phyloP scores from a whole-genome alignment of 2,888 invertebrate genomes.

The Cephus pygmeus region DNA sequence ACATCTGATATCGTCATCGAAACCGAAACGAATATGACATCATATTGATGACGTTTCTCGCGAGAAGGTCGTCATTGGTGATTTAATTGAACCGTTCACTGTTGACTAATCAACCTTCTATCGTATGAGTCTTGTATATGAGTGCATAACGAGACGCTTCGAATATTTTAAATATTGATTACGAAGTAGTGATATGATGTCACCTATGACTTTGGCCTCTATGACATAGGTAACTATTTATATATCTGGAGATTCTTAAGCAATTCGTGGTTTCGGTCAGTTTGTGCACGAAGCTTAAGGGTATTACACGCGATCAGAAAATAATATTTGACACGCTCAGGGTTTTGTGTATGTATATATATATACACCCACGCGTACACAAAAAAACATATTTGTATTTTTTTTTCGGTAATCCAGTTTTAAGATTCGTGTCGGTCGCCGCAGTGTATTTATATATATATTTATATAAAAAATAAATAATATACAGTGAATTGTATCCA shows the following conservation, averaged over 20 bases:
- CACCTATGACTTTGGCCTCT: constrained; percentile 2
- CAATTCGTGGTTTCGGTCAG: constrained; percentile 7
- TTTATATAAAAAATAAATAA: not conserved
- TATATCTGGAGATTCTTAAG: constrained; percentile 15
- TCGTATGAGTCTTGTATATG: not conserved
- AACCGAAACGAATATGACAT: not conserved
- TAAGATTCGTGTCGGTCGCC: not conserved
- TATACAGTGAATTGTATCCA: not conserved
- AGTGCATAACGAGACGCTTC: not conserved
- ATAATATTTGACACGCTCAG: not conserved
- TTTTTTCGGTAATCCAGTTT: not conserved
- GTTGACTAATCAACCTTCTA: not conserved
- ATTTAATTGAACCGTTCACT: not conserved
- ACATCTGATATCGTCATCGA: not conserved
- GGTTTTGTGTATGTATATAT: not conserved
- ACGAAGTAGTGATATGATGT: constrained; percentile 2
- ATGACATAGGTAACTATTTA: constrained; percentile 20
- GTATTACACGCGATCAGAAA: constrained; percentile 8
- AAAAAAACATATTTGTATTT: not conserved
- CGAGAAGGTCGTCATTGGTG: not conserved
- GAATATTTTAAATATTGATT: not conserved
- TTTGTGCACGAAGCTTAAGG: constrained; percentile 9
- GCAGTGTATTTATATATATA: not conserved
- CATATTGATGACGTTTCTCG: not conserved
- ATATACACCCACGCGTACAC: accelerated